Evolutionary conservation across 1,140 invertebrate species (phyloP), one percentile per base, ranked within the genome.

Genomic region (Leucophenga varia): DNA sequence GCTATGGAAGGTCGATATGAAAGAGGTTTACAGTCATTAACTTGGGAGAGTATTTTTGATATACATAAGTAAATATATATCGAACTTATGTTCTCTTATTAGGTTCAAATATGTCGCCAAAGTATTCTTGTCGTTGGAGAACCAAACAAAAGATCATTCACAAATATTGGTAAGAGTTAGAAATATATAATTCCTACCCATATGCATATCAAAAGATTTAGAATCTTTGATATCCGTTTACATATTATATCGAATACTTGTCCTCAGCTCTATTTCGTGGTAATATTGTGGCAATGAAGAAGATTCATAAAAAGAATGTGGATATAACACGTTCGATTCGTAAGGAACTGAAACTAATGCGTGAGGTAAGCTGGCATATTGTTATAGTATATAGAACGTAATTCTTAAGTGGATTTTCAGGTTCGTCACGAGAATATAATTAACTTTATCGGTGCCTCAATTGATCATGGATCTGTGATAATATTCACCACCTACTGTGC

Each of bases 1-100:
- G 2, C 69, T 95, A 22, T 95, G 92, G 92, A 91, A 92, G 70
- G 88, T 95, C 35, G 91, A 94, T 47, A 85, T 88, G 71, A 86
- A 86, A 58, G 91, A 94, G 51, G 81, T 89, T n/a, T 3, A 83
- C 81, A 0, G 79, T 85, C 20, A 86, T 88, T 41, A 81, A 84
- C 1, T 79, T 80, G 0, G 78, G 80, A n/a, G n/a, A n/a, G n/a
- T n/a, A n/a, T n/a, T n/a, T n/a, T n/a, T 37, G 2, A 1, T 38
- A n/a, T 1, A 14, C 20, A 22, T 10, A 20, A n/a, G n/a, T 21
- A 21, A 10, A 7, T 38, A 18, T 17, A 12, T 35, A 13, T 12
- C 8, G 2, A 35, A 28, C 37, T 36, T 32, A 17, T 3, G 10
- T 30, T 44, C 28, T 31, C 2, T 13, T 8, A 57, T 43, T 51